A percentile compares a stretch with the other conserved stretches of the same genome.
Conservation (phyloP, 2,888 invertebrate genomes). For the Iphiclides podalirius region DNA sequence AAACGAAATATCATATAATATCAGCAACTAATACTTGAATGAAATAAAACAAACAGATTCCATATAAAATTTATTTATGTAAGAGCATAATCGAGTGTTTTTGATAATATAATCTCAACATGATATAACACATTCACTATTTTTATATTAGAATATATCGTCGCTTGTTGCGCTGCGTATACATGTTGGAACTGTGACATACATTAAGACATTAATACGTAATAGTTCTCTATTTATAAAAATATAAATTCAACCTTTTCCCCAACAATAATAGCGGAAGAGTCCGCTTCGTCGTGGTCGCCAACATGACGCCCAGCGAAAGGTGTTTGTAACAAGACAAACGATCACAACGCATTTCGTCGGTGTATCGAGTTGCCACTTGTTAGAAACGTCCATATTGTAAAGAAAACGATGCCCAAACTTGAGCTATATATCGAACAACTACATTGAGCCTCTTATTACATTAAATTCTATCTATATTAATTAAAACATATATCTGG, state of each 20-base stretch:
- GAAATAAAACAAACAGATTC: conserved; percentile 4
- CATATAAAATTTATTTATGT: conserved; percentile 24
- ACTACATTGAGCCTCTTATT: conserved; percentile 5
- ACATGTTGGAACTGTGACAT: conserved; percentile 2
- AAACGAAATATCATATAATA: too few species aligned
- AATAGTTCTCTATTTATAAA: conserved; percentile 13
- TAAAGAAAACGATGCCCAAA: neutral
- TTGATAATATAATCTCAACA: conserved; percentile 8
- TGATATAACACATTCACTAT: conserved; percentile 9
- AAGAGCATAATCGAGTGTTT: conserved; percentile 22
- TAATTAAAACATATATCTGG: neutral
- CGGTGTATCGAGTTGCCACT: neutral
- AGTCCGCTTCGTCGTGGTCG: neutral
- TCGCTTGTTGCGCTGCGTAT: neutral
- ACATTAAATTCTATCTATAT: neutral
- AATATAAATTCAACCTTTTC: conserved; percentile 9
- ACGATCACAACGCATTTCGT: neutral
- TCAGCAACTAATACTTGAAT: too few species aligned
- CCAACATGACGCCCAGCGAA: too few species aligned
- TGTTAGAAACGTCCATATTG: neutral
- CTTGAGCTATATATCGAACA: neutral
- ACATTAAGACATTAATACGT: too few species aligned
- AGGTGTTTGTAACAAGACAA: neutral
- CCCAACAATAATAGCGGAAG: neutral
- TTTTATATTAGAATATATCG: neutral